phyloP scores from a whole-genome alignment of 2,797 vertebrate genomes.

The Rhadinocentrus ornatus region DNA sequence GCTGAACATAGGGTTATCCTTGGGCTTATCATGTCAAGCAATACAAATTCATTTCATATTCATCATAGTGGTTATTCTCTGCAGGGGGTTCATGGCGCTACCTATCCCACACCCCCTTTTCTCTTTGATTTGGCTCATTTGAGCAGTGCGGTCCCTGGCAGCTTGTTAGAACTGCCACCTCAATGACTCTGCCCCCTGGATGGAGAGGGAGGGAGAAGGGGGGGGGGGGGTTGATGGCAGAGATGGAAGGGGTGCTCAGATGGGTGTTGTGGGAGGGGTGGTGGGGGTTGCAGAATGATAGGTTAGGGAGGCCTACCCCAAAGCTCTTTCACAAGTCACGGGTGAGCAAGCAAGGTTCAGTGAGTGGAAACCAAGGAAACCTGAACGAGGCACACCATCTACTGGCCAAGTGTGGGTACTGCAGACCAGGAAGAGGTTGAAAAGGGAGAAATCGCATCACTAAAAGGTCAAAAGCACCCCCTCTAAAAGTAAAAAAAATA shows the following conservation, averaged over 20 bases:
- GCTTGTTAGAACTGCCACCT: slow-evolving; percentile 89
- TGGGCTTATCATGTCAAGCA: slow-evolving; percentile 83
- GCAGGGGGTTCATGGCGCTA: slow-evolving; percentile 81
- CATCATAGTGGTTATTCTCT: slow-evolving; percentile 83
- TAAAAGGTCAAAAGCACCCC: slow-evolving; percentile 43
- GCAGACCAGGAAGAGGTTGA: slow-evolving; percentile 28
- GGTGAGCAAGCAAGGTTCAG: slow-evolving; percentile 79
- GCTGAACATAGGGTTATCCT: slow-evolving; percentile 75
- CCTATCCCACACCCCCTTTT: slow-evolving; percentile 81
- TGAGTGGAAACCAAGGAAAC: slow-evolving; percentile 61
- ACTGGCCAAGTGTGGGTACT: slow-evolving; percentile 73
- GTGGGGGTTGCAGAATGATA: slow-evolving; percentile 63
- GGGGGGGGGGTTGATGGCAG: slow-evolving; percentile 55
- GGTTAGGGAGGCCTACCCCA: slow-evolving; percentile 78
- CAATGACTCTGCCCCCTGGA: slow-evolving; percentile 85
- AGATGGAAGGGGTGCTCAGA: slow-evolving; percentile 75
- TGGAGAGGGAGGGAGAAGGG: slow-evolving; percentile 50
- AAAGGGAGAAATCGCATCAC: slow-evolving; percentile 17
- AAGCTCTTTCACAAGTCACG: slow-evolving; percentile 79
- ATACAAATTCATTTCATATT: slow-evolving; percentile 87
- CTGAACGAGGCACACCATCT: slow-evolving; percentile 84
- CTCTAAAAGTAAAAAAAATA: slow-evolving; percentile 10
- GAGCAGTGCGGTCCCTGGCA: slow-evolving; percentile 82
- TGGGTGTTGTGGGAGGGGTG: slow-evolving; percentile 59
- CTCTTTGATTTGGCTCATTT: slow-evolving; percentile 89